Evolutionary conservation across 2,888 invertebrate species (phyloP), one percentile per base, ranked within the genome.

Genomic region (Philereme vetulata): DNA sequence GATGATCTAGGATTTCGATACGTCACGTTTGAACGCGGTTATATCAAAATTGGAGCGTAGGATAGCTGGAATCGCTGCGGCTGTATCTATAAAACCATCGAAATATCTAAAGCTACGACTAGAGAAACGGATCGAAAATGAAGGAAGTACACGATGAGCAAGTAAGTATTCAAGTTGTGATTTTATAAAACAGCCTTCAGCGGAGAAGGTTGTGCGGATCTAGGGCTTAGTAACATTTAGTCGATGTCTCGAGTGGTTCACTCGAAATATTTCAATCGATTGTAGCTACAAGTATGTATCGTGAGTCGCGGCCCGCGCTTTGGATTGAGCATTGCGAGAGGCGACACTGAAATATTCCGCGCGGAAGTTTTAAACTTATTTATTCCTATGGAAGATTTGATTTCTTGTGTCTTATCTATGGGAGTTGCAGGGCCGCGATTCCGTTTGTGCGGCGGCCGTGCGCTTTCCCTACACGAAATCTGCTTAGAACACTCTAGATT

Each of bases 311-410:
- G 76, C 77, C 77, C 81, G 76, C 70, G 70, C 53, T 21, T 40
- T 74, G 65, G 75, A 84, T 90, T 90, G 90, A 90, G 90, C 90
- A 86, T 84, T 80, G 62, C 64, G 80, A 82, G 81, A 81, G 78
- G 73, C 82, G 69, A 52, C 35, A 57, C 45, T 64, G 86, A 80
- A 86, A 85, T 78, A 84, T 82, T 85, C 81, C 81, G 65, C 80
- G 76, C 67, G 54, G 78, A 81, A 78, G 82, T 77, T 70, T 80
- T 81, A 78, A 86, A 82, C 88, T 88, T 88, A 90, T 87, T 87
- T 88, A 84, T 84, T 86, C 80, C 90, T 90, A 91, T 90, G 90
- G 91, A 91, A 91, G 91, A 90, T 89, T 85, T 87, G 77, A 60
- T 85, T 85, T 83, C 83, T 83, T 85, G 86, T 85, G 85, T 84